Conservation (phyloP, 2,113 vertebrate species). For the Kryptolebias marmoratus region DNA sequence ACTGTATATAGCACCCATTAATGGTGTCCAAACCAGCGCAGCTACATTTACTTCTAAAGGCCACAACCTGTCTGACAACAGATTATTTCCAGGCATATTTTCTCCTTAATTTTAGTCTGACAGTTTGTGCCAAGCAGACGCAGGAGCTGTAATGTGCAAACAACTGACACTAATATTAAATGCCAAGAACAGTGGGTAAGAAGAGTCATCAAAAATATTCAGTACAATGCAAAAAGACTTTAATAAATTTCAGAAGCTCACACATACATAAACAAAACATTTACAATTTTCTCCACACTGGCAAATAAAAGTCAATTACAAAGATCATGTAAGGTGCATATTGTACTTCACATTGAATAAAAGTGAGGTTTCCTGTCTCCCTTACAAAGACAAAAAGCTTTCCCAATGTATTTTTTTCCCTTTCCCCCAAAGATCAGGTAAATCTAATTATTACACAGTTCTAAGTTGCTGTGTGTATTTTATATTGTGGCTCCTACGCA, state of each 20-base stretch:
- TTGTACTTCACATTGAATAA: slow-evolving; percentile 82
- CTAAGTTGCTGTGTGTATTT: slow-evolving; percentile 79
- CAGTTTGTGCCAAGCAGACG: slow-evolving; percentile 12
- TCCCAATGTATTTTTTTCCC: slow-evolving; percentile 41
- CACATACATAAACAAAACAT: slow-evolving; percentile 86
- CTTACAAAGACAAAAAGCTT: slow-evolving; percentile 70
- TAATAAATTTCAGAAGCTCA: slow-evolving; percentile 86
- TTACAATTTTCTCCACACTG: slow-evolving; percentile 83
- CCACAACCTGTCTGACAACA: slow-evolving; percentile 33
- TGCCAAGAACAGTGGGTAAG: slow-evolving; percentile 65
- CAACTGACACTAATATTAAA: slow-evolving; percentile 11
- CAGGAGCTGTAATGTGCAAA: slow-evolving; percentile 10
- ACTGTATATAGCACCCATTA: slow-evolving; percentile 36
- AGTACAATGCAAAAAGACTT: slow-evolving; percentile 86
- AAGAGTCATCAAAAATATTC: slow-evolving; percentile 77
- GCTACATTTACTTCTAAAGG: slow-evolving; percentile 17
- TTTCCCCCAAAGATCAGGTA: slow-evolving; percentile 72
- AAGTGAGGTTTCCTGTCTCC: slow-evolving; percentile 78
- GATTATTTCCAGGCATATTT: slow-evolving; percentile 26
- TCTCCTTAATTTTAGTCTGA: slow-evolving; percentile 15
- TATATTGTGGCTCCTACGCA: slow-evolving; percentile 78
- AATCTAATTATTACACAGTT: slow-evolving; percentile 82
- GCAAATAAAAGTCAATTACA: slow-evolving; percentile 84
- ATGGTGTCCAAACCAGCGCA: slow-evolving; percentile 44
- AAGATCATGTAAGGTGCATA: slow-evolving; percentile 85